These are phyloP conservation scores for Onthophagus sagittarius DNA, from an alignment of 2,888 invertebrate species.

Conservation along the genomic window DNA sequence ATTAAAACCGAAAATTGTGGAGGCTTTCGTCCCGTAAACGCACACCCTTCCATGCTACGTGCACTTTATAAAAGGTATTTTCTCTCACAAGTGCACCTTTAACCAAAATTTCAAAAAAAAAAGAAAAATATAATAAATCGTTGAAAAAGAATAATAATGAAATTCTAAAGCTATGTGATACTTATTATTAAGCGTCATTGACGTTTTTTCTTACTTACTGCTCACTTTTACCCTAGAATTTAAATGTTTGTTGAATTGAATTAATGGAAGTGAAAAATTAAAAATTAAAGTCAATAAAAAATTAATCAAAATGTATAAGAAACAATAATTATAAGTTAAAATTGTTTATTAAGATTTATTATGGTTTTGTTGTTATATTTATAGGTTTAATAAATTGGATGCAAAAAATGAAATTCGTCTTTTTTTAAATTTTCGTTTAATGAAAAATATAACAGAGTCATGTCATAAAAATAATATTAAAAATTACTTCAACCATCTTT, in stretches of 20 bases:
- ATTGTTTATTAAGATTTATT: not conserved
- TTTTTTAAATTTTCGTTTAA: not conserved
- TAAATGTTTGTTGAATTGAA: not conserved
- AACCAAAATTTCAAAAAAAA: constrained; percentile 28
- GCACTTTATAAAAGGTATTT: constrained; percentile 12
- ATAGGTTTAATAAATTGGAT: not conserved
- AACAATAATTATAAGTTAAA: not conserved
- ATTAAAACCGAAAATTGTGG: not conserved
- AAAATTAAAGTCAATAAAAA: not conserved
- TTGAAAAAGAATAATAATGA: constrained; percentile 26
- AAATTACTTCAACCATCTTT: not conserved
- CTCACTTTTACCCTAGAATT: not conserved
- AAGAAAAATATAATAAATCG: too few relatives aligned
- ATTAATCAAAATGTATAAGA: not conserved
- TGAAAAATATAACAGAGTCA: not conserved
- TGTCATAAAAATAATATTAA: not conserved
- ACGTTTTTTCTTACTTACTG: not conserved
- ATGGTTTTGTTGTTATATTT: not conserved
- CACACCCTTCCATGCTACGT: constrained; percentile 3
- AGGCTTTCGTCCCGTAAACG: not conserved
- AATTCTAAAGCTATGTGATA: constrained; percentile 49
- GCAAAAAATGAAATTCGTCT: not conserved
- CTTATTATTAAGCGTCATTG: constrained; percentile 27
- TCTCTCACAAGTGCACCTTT: constrained; percentile 47
- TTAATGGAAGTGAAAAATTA: not conserved